Evolutionary conservation across 2,888 invertebrate species (phyloP).

Genomic region (Galeruca laticollis): DNA sequence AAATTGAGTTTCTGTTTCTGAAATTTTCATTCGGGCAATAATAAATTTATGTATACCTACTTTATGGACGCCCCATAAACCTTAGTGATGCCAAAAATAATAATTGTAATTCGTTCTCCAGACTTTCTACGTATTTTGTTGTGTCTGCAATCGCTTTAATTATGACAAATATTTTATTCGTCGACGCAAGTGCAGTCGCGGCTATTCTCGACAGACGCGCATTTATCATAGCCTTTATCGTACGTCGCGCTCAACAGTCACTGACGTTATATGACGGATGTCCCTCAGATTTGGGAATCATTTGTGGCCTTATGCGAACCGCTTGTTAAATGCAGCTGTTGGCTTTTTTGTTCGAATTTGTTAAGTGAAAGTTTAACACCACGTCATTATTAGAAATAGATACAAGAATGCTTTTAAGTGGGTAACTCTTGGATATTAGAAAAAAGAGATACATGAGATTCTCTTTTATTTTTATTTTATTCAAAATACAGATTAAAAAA

Average conservation of each 20-base stretch:
- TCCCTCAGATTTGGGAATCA: conserved; percentile 3
- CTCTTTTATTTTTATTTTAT: too few relatives aligned
- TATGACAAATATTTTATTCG: conserved; percentile 47
- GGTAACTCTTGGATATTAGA: too few relatives aligned
- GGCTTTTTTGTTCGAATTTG: neutral
- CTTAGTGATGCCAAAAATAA: conserved; percentile 6
- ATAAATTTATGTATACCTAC: too few relatives aligned
- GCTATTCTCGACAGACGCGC: conserved; percentile 33
- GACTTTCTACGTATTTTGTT: conserved; percentile 35
- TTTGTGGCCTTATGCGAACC: conserved; percentile 5
- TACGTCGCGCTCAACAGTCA: conserved; percentile 1
- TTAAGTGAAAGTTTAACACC: neutral
- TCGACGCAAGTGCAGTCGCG: conserved; percentile 40
- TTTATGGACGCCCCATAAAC: neutral
- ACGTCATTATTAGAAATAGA: conserved; percentile 1
- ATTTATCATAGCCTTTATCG: conserved; percentile 19
- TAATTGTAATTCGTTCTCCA: conserved; percentile 26
- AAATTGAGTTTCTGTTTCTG: too few relatives aligned
- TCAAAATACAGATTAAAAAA: too few relatives aligned
- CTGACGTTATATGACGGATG: conserved; percentile 24
- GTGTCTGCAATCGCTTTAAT: conserved; percentile 43
- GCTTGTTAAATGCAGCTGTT: conserved; percentile 10
- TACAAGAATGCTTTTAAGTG: neutral
- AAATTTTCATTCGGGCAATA: too few relatives aligned
- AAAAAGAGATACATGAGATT: too few relatives aligned